Evolutionary conservation across 2,113 vertebrate species (phyloP).

Genomic region (Thamnophis sirtalis): DNA sequence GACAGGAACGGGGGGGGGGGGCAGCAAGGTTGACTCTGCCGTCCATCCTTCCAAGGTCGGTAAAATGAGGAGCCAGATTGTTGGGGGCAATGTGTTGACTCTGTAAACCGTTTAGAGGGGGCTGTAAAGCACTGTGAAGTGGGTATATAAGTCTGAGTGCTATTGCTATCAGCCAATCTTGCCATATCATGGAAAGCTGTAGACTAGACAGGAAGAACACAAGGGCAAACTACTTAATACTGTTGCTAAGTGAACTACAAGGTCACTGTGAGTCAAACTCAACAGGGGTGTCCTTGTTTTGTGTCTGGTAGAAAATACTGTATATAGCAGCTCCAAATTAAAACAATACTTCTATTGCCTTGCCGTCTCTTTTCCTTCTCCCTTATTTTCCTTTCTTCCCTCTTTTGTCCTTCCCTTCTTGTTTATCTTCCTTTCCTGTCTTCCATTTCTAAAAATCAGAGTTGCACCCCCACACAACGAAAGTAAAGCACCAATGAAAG

Average conservation of each 20-base stretch:
- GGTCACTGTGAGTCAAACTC: not conserved
- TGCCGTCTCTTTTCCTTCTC: not conserved
- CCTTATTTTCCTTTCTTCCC: not conserved
- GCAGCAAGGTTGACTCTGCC: not conserved
- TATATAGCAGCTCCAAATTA: not conserved
- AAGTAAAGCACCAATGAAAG: not conserved
- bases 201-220: not conserved
- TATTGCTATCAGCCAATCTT: not conserved
- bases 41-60: too few species aligned
- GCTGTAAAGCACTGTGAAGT: too few species aligned
- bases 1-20: not conserved
- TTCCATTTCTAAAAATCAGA: not conserved
- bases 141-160: too few species aligned
- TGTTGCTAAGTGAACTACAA: not conserved
- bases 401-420: not conserved
- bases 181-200: not conserved
- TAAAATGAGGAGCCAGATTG: too few species aligned
- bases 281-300: not conserved
- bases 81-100: too few species aligned
- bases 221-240: not conserved
- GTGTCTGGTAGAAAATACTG: not conserved
- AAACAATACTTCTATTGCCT: conserved; percentile 1
- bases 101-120: too few species aligned
- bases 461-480: not conserved
- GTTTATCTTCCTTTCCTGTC: not conserved